Evolutionary conservation across 35 echinoderm and acorn worm species (phyloP).

Genomic region (Ophiothrix spiculata): DNA sequence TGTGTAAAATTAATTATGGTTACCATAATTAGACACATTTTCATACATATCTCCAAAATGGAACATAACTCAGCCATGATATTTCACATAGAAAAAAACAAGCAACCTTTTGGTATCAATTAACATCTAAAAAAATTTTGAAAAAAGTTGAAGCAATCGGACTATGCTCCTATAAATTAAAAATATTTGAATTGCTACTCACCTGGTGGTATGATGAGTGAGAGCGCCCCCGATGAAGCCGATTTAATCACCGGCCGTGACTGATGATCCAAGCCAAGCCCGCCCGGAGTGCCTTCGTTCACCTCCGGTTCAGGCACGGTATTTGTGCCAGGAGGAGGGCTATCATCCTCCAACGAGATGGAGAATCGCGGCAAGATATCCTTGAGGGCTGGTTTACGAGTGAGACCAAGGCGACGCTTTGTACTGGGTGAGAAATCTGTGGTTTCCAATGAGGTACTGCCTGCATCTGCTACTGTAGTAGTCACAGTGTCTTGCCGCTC

Average conservation of each 20-base stretch:
- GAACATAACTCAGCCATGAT: no score
- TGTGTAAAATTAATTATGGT: no score
- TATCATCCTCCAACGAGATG: slow-evolving; percentile 96
- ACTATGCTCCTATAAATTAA: no score
- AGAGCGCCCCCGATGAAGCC: slow-evolving; percentile 76
- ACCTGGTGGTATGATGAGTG: slow-evolving; percentile 95
- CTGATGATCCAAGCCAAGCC: slow-evolving; percentile 26
- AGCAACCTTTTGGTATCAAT: no score
- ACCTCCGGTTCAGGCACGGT: background rate
- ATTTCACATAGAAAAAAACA: no score
- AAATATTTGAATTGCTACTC: no score
- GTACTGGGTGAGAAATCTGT: slow-evolving; percentile 70
- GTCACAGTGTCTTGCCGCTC: background rate
- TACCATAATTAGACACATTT: no score
- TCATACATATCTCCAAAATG: no score
- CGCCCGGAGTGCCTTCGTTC: background rate
- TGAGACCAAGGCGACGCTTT: slow-evolving; percentile 35
- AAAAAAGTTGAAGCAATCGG: no score
- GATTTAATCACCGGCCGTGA: slow-evolving; percentile 86
- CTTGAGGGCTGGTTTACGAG: slow-evolving; percentile 66
- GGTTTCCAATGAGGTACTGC: background rate
- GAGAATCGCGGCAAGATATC: slow-evolving; percentile 91
- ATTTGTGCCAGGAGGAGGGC: slow-evolving; percentile 25
- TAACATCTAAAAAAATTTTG: no score
- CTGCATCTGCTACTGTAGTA: background rate